Evolutionary conservation across 2,888 invertebrate species (phyloP).

Genomic region (Cephus nigrinus): DNA sequence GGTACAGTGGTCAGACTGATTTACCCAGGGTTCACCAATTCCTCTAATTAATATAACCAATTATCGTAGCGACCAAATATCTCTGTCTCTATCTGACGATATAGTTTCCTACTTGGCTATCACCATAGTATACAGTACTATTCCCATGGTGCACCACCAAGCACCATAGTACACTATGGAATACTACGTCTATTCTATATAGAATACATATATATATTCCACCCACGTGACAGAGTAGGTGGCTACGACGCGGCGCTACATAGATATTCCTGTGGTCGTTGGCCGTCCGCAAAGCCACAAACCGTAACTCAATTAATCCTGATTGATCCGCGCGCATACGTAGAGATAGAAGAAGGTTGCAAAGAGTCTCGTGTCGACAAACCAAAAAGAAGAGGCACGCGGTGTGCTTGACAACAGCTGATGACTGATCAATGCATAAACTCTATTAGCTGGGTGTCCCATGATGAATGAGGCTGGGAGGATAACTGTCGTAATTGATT

Average conservation of each 20-base stretch:
- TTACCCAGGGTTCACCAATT: neutral
- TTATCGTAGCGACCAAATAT: neutral
- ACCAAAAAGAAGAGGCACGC: neutral
- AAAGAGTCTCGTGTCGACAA: neutral
- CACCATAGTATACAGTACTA: neutral
- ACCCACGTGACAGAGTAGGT: neutral
- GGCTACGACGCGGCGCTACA: constrained; percentile 26
- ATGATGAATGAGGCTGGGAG: neutral
- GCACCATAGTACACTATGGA: neutral
- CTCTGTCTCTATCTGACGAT: neutral
- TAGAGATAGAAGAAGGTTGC: neutral
- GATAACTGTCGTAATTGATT: neutral
- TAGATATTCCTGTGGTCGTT: constrained; percentile 55
- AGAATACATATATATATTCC: neutral
- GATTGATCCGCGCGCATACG: constrained; percentile 51
- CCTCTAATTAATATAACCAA: neutral
- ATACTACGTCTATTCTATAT: neutral
- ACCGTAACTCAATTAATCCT: constrained; percentile 64
- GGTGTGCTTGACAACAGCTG: neutral
- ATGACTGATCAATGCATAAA: neutral
- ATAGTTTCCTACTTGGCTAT: neutral
- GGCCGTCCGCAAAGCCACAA: constrained; percentile 56
- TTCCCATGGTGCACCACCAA: neutral
- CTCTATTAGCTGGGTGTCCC: neutral
- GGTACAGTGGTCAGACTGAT: neutral